A percentile compares a stretch with the other conserved stretches of the same genome.
These are phyloP conservation scores for Melikaiella ostensackeni DNA, from an alignment of 2,888 invertebrate genomes.

Conservation along the genomic window DNA sequence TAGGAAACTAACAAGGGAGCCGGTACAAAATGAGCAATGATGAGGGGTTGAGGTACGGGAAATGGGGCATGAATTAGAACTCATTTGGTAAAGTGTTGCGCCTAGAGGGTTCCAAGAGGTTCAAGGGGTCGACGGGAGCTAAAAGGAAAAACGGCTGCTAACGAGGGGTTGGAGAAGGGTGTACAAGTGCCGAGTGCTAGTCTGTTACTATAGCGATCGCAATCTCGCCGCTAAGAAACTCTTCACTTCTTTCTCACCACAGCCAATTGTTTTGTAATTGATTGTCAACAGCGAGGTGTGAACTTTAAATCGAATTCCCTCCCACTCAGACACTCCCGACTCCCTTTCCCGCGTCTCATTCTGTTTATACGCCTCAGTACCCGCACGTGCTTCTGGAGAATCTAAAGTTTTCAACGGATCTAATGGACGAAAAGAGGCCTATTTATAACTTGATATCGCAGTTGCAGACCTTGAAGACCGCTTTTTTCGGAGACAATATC, in stretches of 20 bases:
- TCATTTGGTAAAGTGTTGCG: constrained; percentile 65
- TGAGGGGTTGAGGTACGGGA: constrained; percentile 34
- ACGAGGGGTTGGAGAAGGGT: constrained; percentile 32
- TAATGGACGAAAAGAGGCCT: not conserved
- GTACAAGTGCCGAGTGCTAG: constrained; percentile 28
- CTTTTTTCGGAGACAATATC: not conserved
- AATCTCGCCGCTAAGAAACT: constrained; percentile 4
- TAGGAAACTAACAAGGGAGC: constrained; percentile 30
- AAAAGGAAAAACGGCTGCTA: constrained; percentile 35
- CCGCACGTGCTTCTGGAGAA: not conserved
- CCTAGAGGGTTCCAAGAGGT: constrained; percentile 46
- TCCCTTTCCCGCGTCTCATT: not conserved
- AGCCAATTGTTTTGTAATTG: constrained; percentile 4
- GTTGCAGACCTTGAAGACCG: not conserved
- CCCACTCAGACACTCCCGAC: not conserved
- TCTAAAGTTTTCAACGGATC: not conserved
- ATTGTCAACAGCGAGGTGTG: constrained; percentile 16
- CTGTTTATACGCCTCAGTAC: not conserved
- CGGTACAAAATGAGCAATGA: constrained; percentile 48
- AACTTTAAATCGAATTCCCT: constrained; percentile 13
- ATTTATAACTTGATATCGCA: constrained; percentile 3
- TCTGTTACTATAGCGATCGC: not conserved
- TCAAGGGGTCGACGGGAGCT: constrained; percentile 45
- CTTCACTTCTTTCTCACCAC: constrained; percentile 21
- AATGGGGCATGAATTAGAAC: constrained; percentile 62